A percentile compares a stretch with the other conserved stretches of the same genome.
phyloP scores from a whole-genome alignment of 2,113 vertebrate species.

The Lagopus muta region DNA sequence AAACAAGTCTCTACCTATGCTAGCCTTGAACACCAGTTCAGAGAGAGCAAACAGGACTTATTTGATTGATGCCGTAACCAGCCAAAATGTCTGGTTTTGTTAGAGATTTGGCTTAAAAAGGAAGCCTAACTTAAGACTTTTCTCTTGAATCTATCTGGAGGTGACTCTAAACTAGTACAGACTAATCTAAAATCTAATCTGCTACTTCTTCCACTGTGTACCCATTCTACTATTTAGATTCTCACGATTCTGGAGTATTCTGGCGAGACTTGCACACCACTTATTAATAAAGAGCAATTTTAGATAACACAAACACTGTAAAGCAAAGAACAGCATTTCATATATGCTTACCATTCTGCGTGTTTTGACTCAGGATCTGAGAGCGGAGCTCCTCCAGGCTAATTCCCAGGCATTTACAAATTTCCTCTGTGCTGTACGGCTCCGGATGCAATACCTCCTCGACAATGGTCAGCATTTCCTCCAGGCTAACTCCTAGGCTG shows the following conservation, averaged over 20 bases:
- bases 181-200: background rate
- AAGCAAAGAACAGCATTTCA: background rate
- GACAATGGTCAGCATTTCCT: slow-evolving; percentile 89
- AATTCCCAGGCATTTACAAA: slow-evolving; percentile 87
- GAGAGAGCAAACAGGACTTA: background rate
- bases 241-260: background rate
- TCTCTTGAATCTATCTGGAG: background rate
- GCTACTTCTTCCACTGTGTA: background rate
- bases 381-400: slow-evolving; percentile 82
- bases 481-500: slow-evolving; percentile 81
- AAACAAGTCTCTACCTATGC: background rate
- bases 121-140: background rate
- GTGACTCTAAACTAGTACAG: background rate
- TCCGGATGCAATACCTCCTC: slow-evolving; percentile 89
- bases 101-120: background rate
- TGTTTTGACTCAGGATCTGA: slow-evolving; percentile 87
- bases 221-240: background rate
- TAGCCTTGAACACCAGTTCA: background rate
- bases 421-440: slow-evolving; percentile 89
- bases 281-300: background rate
- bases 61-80: background rate
- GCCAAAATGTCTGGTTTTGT: background rate
- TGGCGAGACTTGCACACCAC: background rate
- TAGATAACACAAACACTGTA: background rate
- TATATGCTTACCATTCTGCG: slow-evolving; percentile 85